Percentiles rank a stretch among this genome's conserved stretches.
These are phyloP conservation scores for Stenchaetothrips biformis DNA, from an alignment of 2,888 invertebrate species.

Conservation along the genomic window DNA sequence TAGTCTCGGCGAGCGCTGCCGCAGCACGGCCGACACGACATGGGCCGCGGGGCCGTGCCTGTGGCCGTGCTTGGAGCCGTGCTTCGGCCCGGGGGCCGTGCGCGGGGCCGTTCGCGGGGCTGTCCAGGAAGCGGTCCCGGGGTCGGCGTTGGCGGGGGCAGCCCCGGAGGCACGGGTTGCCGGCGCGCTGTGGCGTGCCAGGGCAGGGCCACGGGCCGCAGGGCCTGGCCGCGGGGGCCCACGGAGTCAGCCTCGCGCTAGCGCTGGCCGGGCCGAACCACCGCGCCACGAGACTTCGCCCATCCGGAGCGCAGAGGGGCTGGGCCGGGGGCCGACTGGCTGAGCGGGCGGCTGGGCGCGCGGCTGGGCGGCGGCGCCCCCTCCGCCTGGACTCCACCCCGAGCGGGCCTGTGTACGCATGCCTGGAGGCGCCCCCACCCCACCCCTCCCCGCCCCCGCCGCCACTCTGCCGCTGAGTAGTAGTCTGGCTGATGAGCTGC, in stretches of 20 bases:
- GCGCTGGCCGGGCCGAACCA: neutral
- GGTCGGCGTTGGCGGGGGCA: neutral
- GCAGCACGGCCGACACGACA: constrained; percentile 4
- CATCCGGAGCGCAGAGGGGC: neutral
- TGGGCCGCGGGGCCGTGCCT: neutral
- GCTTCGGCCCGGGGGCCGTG: neutral
- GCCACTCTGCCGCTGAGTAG: neutral
- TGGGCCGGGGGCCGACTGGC: constrained; percentile 14
- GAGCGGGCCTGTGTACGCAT: constrained; percentile 16
- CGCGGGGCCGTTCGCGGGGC: neutral
- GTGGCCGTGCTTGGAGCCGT: too few species aligned
- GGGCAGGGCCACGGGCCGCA: neutral
- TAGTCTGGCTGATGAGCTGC: neutral
- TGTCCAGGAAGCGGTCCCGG: too few species aligned
- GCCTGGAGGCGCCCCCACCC: neutral
- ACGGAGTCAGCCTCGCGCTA: neutral
- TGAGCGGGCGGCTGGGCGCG: neutral
- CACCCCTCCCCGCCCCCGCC: neutral
- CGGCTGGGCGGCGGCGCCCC: neutral
- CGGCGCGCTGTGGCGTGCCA: neutral
- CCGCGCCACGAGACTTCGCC: neutral
- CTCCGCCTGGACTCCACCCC: neutral
- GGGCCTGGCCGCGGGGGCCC: neutral
- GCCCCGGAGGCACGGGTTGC: too few species aligned
- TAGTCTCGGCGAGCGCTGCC: constrained; percentile 10